phyloP scores from a whole-genome alignment of 2,113 vertebrate species.

The Athene cunicularia region DNA sequence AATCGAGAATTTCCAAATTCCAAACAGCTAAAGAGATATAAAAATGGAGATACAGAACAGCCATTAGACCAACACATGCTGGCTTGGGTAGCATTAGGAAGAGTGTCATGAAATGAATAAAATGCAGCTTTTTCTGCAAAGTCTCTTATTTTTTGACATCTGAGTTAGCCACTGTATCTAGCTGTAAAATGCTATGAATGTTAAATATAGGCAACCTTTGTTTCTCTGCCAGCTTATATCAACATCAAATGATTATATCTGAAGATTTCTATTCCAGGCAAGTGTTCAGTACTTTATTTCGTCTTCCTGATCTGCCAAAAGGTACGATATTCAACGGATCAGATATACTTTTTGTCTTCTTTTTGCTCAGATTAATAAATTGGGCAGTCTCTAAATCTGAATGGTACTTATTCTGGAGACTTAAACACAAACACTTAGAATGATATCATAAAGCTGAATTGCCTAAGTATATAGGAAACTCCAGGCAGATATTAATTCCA shows the following conservation, averaged over 20 bases:
- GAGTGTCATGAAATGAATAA: slow-evolving; percentile 36
- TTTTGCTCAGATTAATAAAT: slow-evolving; percentile 1
- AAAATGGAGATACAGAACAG: slow-evolving; percentile 6
- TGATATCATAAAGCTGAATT: not conserved
- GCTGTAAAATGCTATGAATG: slow-evolving; percentile 11
- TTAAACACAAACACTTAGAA: not conserved
- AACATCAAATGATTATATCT: not conserved
- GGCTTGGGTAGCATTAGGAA: slow-evolving; percentile 27
- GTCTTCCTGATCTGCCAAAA: not conserved
- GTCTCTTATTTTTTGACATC: slow-evolving; percentile 26
- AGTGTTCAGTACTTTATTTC: not conserved
- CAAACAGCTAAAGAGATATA: not conserved
- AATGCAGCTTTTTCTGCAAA: slow-evolving; percentile 26
- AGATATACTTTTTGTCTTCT: not conserved
- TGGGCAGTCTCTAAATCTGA: not conserved
- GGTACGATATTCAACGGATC: not conserved
- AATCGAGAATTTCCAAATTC: slow-evolving; percentile 36
- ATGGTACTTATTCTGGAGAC: not conserved
- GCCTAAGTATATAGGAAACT: not conserved
- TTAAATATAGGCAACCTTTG: slow-evolving; percentile 43
- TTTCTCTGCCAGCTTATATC: slow-evolving; percentile 34
- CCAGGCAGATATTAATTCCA: not conserved
- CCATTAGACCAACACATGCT: slow-evolving; percentile 40
- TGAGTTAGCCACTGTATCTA: slow-evolving; percentile 22
- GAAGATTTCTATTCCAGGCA: slow-evolving; percentile 10